Evolutionary conservation across 2,797 vertebrate genomes (phyloP).

Genomic region (Gymnothorax reevesii): DNA sequence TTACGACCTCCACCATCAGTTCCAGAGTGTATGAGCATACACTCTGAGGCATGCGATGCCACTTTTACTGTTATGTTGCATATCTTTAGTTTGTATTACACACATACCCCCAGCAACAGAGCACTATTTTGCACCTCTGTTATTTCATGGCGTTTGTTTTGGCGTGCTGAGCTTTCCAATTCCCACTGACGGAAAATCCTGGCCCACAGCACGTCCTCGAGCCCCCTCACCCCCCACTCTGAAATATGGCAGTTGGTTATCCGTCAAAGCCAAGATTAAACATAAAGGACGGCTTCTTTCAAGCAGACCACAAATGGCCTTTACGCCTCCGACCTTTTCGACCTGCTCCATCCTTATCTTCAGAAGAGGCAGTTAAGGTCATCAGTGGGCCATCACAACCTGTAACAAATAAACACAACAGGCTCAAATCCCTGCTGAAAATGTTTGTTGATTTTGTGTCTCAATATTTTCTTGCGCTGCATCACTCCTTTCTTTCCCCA

Average conservation of each 20-base stretch:
- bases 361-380: background rate
- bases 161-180: background rate
- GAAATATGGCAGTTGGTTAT: background rate
- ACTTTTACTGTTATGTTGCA: background rate
- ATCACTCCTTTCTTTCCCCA: too few relatives aligned
- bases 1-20: background rate
- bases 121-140: background rate
- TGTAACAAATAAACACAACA: background rate
- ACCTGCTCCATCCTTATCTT: background rate
- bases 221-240: background rate
- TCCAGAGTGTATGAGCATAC: background rate
- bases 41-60: background rate
- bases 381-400: background rate
- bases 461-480: background rate
- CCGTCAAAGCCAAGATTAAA: background rate
- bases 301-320: background rate
- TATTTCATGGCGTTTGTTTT: background rate
- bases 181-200: background rate
- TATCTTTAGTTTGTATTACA: background rate
- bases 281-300: background rate
- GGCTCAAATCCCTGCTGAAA: background rate
- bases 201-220: background rate
- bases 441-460: background rate
- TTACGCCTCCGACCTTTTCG: background rate
- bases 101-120: background rate